Percentiles rank a stretch among this genome's conserved stretches.
Evolutionary conservation across 1,140 invertebrate genomes (phyloP).

Genomic region (Drosophila albomicans): DNA sequence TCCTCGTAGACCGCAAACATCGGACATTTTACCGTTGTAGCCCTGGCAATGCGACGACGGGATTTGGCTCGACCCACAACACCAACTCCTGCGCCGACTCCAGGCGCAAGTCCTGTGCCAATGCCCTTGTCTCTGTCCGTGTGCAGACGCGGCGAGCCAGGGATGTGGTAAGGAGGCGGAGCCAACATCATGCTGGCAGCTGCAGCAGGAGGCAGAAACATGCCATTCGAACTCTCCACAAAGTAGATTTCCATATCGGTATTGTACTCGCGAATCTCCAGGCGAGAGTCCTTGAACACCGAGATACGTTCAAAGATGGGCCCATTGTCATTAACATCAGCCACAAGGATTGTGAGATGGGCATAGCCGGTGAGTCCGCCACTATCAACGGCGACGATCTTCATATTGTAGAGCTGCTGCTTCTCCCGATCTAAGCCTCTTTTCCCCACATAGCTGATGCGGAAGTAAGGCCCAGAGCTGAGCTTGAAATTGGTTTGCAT

Average conservation of each 20-base stretch:
- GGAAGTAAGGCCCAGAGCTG: conserved; percentile 71
- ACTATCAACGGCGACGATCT: conserved; percentile 90
- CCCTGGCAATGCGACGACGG: conserved; percentile 43
- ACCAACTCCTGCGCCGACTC: neutral
- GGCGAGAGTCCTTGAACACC: conserved; percentile 88
- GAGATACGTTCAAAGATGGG: conserved; percentile 90
- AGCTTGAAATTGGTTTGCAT: conserved; percentile 73
- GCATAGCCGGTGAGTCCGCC: conserved; percentile 91
- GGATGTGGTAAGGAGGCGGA: conserved; percentile 72
- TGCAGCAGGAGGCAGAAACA: conserved; percentile 67
- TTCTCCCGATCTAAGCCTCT: conserved; percentile 91
- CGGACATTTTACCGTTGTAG: conserved; percentile 84
- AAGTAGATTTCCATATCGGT: conserved; percentile 86
- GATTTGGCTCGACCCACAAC: conserved; percentile 56
- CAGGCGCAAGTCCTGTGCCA: neutral
- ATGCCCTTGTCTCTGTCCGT: conserved; percentile 44
- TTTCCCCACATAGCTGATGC: conserved; percentile 78
- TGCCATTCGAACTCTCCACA: conserved; percentile 75
- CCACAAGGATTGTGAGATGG: conserved; percentile 89
- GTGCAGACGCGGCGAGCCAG: conserved; percentile 68
- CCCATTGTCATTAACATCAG: conserved; percentile 94
- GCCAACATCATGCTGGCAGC: conserved; percentile 70
- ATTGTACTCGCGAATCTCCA: conserved; percentile 88
- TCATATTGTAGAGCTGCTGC: conserved; percentile 89
- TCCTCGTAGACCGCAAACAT: conserved; percentile 91